Evolutionary conservation across 2,797 vertebrate species (phyloP), one percentile per base, ranked within the genome.

Genomic region (Labroides dimidiatus): DNA sequence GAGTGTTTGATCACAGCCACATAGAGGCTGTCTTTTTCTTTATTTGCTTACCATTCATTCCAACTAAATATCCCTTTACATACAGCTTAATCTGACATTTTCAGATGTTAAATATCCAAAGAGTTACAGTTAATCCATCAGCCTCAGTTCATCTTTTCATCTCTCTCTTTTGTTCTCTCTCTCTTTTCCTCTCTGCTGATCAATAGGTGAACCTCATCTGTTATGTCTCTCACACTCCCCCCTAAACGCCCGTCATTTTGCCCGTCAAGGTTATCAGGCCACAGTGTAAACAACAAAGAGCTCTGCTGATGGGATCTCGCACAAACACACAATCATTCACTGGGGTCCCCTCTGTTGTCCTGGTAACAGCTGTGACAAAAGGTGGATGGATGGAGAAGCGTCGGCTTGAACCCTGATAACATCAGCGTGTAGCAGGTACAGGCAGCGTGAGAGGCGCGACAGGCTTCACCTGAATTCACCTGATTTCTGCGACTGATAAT

Each of bases 251-350:
- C 47, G 17, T 59, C 67, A 39, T 65, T 77, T 50, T 21, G 43
- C 30, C 73, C 41, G 39, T 75, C 84, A 82, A 87, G 87, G 82
- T 87, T 79, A 85, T 75, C 74, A 50, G 68, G 54, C 71, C 56
- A 14, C 50, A 6, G 54, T 53, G 68, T 43, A 49, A 73, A 58
- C 74, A 72, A 82, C 78, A 80, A 71, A 70, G 68, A 71, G 52
- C 61, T 52, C 15, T 0, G 63, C 65, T 63, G 84, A 73, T 68
- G 63, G 62, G 77, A 64, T 62, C 61, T 4, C 47, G 16, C 67
- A 74, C 64, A 60, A n/a, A 36, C 66, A 36, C 37, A 53, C 64
- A 50, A 49, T 59, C 67, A 27, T 64, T 62, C 39, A 12, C 56
- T 20, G 55, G 69, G 24, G 47, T 49, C 80, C 70, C 62, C 33